These are phyloP conservation scores for Rutilus rutilus DNA, from an alignment of 2,113 vertebrate species.

Conservation along the genomic window DNA sequence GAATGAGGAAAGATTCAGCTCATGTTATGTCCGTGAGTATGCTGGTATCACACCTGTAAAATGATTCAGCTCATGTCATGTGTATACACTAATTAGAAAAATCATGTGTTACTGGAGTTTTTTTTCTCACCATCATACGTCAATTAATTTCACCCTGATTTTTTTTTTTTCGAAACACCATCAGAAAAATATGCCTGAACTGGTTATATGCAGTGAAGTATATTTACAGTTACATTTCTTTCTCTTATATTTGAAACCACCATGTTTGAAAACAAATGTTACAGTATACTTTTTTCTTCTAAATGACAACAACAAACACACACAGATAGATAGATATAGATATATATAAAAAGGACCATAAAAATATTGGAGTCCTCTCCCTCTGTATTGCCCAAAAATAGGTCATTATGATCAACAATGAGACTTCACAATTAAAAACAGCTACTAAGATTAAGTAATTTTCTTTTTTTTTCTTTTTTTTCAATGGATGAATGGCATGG, in stretches of 20 bases:
- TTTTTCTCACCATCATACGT: slow-evolving; percentile 41
- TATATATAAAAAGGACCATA: slow-evolving; percentile 84
- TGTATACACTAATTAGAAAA: slow-evolving; percentile 74
- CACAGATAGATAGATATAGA: background rate
- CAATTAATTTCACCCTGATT: slow-evolving; percentile 74
- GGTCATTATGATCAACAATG: slow-evolving; percentile 92
- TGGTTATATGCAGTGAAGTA: slow-evolving; percentile 96
- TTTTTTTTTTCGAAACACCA: slow-evolving; percentile 84
- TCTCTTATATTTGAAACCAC: slow-evolving; percentile 88
- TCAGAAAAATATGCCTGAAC: slow-evolving; percentile 98
- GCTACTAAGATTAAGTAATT: slow-evolving; percentile 80
- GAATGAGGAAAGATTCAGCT: slow-evolving; percentile 47
- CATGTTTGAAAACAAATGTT: slow-evolving; percentile 85
- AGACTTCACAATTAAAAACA: slow-evolving; percentile 87
- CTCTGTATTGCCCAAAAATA: slow-evolving; percentile 99
- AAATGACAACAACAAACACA: slow-evolving; percentile 93
- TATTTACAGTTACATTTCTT: slow-evolving; percentile 92
- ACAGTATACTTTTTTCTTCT: slow-evolving; percentile 84
- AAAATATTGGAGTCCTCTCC: slow-evolving; percentile 90
- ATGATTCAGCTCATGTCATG: slow-evolving; percentile 78
- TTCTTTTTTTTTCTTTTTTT: slow-evolving; percentile 75
- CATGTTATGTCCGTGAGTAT: slow-evolving; percentile 74
- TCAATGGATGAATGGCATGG: slow-evolving; percentile 60
- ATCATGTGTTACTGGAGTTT: slow-evolving; percentile 70
- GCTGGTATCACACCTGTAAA: slow-evolving; percentile 86